Base-by-base conservation (phyloP, 2,797 vertebrate species). In the Schizopygopsis pylzovi region DNA sequence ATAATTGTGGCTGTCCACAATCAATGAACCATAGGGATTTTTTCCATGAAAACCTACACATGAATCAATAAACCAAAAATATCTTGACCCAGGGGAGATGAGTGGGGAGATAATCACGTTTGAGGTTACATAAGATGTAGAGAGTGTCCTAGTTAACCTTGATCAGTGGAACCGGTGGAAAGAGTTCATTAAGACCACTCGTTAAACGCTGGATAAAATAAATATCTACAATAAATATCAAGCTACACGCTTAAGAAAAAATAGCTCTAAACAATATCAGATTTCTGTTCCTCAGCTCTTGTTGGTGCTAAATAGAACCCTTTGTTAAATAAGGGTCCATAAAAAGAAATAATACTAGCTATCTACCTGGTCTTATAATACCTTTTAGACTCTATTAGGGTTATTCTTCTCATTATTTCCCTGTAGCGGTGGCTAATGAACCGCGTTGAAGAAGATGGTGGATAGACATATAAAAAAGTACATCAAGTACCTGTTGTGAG, bases 41-140 rank as follows among this genome's bases (percentile, higher is more conserved):
- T 79, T 54, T 71, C 43, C 47, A 87, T 67, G 63, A 87, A 91
- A 87, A 90, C 61, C 68, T 86, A 77, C 77, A 59, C 65, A 78
- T 75, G 70, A 79, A 86, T 90, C 87, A 78, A 85, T 82, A 52
- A 33, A 72, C 82, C 73, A 88, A 88, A 91, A 92, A 91, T 91
- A 92, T 75, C 87, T 79, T 22, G 61, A 82, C 68, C 83, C 43
- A 80, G 39, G 56, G 73, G 61, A 87, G 56, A 80, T 71, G 72
- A 73, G 73, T 85, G 89, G 81, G 87, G 72, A 84, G 86, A 89
- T 87, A 80, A 70, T 68, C 77, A 65, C 47, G 56, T 67, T 81
- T 77, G 54, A 78, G 45, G 28, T 90, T 88, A 87, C 84, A 56
- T 88, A 89, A 89, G 65, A 71, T 49, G 71, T 61, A 13, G 41